Conservation (phyloP, 2,888 invertebrate genomes). For the Ephialtes manifestator region DNA sequence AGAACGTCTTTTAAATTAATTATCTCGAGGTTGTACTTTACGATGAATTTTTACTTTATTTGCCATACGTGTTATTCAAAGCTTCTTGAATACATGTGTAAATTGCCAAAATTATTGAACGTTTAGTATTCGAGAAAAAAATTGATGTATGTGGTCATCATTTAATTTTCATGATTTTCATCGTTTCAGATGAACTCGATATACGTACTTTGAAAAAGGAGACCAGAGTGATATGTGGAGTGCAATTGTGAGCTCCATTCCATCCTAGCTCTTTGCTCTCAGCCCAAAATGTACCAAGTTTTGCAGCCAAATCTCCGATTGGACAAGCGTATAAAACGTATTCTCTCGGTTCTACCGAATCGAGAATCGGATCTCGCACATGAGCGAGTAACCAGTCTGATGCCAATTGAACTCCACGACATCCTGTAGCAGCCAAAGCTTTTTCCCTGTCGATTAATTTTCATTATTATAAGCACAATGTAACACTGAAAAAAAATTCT, state of each 20-base stretch:
- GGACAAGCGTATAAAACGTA: slow-evolving; percentile 96
- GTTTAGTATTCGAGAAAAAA: no score
- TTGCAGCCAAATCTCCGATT: slow-evolving; percentile 91
- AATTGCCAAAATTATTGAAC: no score
- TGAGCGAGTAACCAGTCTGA: slow-evolving; percentile 97
- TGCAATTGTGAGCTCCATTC: slow-evolving; percentile 96
- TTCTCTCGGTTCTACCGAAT: slow-evolving; percentile 92
- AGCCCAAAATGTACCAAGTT: slow-evolving; percentile 92
- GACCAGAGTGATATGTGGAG: slow-evolving; percentile 96
- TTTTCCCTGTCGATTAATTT: slow-evolving; percentile 90
- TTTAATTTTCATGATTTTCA: not conserved
- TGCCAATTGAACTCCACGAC: slow-evolving; percentile 94
- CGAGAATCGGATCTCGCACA: slow-evolving; percentile 93
- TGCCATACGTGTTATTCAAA: no score
- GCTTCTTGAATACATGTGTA: no score
- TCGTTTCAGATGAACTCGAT: not conserved
- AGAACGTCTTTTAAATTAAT: no score
- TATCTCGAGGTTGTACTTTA: no score
- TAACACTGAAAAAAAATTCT: no score
- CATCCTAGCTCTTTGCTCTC: slow-evolving; percentile 92
- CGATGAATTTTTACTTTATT: no score
- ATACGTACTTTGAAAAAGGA: slow-evolving; percentile 93
- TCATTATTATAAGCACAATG: not conserved
- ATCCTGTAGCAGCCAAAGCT: slow-evolving; percentile 95
- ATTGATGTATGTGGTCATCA: no score